Conservation (phyloP, 2,113 vertebrate species). For the Rhabdomys dilectus region DNA sequence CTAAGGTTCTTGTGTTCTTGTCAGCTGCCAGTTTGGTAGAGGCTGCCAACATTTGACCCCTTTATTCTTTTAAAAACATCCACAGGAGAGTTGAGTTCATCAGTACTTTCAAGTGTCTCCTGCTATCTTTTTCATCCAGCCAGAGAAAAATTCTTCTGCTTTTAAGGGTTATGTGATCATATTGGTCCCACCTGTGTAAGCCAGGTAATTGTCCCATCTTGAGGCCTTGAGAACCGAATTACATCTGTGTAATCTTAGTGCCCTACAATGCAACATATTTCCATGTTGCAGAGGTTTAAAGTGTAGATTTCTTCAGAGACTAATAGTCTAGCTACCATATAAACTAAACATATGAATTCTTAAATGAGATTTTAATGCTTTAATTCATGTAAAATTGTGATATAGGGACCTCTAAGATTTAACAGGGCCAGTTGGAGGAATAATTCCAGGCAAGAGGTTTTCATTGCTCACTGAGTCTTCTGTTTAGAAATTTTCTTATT, state of each 20-base stretch:
- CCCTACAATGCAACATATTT: neutral
- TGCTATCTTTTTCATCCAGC: neutral
- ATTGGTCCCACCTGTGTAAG: neutral
- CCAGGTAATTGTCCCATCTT: neutral
- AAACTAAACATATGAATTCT: conserved; percentile 30
- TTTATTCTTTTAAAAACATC: neutral
- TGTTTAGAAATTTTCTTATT: neutral
- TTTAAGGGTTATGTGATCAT: neutral
- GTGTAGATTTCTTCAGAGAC: neutral
- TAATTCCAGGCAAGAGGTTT: conserved; percentile 9
- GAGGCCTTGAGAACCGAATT: neutral
- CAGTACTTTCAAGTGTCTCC: neutral
- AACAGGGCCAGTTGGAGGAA: neutral
- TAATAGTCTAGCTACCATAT: neutral
- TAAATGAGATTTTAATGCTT: conserved; percentile 13
- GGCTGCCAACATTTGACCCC: neutral
- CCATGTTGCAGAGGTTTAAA: neutral
- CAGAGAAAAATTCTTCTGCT: neutral
- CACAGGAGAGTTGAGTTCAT: neutral
- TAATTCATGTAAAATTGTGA: conserved; percentile 44
- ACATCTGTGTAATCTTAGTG: neutral
- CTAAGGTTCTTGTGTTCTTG: neutral
- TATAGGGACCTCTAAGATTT: neutral
- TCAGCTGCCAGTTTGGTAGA: neutral
- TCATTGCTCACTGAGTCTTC: neutral